phyloP scores from a whole-genome alignment of 2,113 vertebrate genomes.

The Phaethon lepturus region DNA sequence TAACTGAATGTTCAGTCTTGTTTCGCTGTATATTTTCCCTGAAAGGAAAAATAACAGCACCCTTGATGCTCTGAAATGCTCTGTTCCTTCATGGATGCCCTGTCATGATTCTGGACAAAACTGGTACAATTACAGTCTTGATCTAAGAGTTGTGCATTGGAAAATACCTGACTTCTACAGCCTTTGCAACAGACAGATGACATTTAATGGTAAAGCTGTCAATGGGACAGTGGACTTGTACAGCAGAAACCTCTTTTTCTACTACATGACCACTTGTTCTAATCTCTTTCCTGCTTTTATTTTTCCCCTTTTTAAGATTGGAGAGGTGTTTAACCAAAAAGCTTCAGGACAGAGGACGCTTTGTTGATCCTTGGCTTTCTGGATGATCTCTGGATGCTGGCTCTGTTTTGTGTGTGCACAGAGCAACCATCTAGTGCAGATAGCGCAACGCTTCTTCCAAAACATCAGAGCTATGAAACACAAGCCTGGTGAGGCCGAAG shows the following conservation, averaged over 20 bases:
- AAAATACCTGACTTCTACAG: not conserved
- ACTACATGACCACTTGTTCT: not conserved
- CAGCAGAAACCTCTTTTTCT: not conserved
- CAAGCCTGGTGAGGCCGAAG: not conserved
- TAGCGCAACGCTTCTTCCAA: not conserved
- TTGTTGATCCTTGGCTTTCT: not conserved
- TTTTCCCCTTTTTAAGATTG: not conserved
- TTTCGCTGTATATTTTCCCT: not conserved
- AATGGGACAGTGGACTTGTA: not conserved
- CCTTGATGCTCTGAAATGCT: not conserved
- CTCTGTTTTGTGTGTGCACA: not conserved
- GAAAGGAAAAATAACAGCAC: not conserved
- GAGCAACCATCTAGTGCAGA: not conserved
- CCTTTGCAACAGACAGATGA: not conserved
- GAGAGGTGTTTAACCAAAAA: not conserved
- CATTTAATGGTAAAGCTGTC: not conserved
- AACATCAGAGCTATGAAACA: not conserved
- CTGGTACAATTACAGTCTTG: not conserved
- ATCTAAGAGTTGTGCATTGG: not conserved
- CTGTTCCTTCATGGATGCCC: not conserved
- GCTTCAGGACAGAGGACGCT: not conserved
- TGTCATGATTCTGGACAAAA: not conserved
- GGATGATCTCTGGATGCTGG: not conserved
- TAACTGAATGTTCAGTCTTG: not conserved
- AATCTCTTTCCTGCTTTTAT: not conserved